A percentile compares a stretch with the other conserved stretches of the same genome.
Evolutionary conservation across 2,113 vertebrate species (phyloP).

Genomic region (Psittacara wagleri): DNA sequence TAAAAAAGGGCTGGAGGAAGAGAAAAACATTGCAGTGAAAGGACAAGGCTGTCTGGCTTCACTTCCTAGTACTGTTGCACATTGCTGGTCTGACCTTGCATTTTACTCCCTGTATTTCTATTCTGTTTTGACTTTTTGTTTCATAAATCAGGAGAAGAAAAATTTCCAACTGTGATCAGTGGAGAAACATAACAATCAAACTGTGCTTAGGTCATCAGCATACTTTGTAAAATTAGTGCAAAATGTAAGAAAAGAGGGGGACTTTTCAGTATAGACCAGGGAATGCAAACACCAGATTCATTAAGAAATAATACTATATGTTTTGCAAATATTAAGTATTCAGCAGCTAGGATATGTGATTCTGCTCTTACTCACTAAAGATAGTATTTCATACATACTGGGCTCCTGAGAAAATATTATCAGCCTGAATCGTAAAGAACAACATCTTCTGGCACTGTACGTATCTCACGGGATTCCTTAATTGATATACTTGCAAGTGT

Average conservation of each 20-base stretch:
- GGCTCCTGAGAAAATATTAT: conserved; percentile 65
- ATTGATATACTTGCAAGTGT: conserved; percentile 47
- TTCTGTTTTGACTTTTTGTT: not conserved
- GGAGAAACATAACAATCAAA: not conserved
- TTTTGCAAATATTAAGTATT: conserved; percentile 34
- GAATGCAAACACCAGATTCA: not conserved
- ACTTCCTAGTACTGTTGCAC: not conserved
- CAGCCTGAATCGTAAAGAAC: conserved; percentile 26
- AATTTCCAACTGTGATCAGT: not conserved
- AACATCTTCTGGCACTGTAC: conserved; percentile 16
- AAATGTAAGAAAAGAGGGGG: not conserved
- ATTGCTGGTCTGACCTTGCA: not conserved
- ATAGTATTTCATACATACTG: conserved; percentile 31
- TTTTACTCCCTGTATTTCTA: not conserved
- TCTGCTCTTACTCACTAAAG: conserved; percentile 40
- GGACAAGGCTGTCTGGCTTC: not conserved
- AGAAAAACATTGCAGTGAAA: conserved; percentile 14
- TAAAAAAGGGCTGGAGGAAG: conserved; percentile 7
- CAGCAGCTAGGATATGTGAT: conserved; percentile 5
- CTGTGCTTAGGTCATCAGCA: not conserved
- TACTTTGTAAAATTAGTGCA: not conserved
- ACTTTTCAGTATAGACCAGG: not conserved
- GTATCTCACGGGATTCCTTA: conserved; percentile 56
- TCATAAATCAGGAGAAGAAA: not conserved
- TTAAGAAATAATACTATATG: not conserved